Evolutionary conservation across 2,888 invertebrate species (phyloP).

Genomic region (Chaetogeoica ovagalla): DNA sequence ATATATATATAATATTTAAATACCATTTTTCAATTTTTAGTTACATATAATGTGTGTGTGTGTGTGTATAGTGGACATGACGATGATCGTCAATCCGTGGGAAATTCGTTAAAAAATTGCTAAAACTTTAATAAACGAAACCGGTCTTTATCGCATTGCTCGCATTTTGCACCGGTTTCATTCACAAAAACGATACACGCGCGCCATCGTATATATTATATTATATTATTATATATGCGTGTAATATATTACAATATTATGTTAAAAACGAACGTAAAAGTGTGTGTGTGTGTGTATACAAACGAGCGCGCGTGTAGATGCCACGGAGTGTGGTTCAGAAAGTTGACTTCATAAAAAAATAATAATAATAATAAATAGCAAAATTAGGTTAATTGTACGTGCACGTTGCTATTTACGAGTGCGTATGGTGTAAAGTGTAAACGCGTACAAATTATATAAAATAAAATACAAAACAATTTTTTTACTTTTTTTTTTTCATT

Average conservation of each 20-base stretch:
- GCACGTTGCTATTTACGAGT: neutral
- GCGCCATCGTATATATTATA: too few relatives aligned
- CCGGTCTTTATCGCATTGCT: conserved; percentile 25
- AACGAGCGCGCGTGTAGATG: neutral
- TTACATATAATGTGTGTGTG: too few relatives aligned
- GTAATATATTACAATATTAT: neutral
- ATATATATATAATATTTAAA: too few relatives aligned
- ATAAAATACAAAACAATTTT: too few relatives aligned
- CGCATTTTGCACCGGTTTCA: conserved; percentile 30
- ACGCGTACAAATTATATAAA: neutral
- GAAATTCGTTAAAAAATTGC: neutral
- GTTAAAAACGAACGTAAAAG: too few relatives aligned
- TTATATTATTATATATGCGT: neutral
- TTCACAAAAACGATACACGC: conserved; percentile 21
- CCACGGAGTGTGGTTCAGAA: conserved; percentile 15
- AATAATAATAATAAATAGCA: neutral
- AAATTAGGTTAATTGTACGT: conserved; percentile 23
- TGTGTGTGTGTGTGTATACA: too few relatives aligned
- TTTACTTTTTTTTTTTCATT: conserved; percentile 2
- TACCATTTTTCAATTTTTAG: too few relatives aligned
- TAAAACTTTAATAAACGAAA: conserved; percentile 4
- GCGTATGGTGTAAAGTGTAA: neutral
- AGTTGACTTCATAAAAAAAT: conserved; percentile 5
- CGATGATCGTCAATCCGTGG: neutral
- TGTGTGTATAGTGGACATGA: too few relatives aligned